A percentile compares a stretch with the other conserved stretches of the same genome.
These are phyloP conservation scores for Bombycilla garrulus DNA, from an alignment of 2,113 vertebrate genomes.

Conservation along the genomic window DNA sequence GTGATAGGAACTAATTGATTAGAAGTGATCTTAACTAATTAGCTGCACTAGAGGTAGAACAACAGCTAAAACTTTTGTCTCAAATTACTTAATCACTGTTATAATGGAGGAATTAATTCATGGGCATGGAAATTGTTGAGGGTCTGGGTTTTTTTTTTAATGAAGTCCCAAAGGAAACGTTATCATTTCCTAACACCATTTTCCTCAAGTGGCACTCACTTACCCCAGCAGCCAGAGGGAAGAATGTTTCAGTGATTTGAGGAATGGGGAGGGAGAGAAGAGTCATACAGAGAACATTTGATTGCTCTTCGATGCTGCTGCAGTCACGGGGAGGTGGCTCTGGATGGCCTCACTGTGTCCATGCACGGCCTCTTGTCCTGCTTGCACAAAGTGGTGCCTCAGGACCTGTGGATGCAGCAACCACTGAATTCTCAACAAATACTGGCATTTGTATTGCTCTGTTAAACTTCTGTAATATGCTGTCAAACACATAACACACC, in stretches of 20 bases:
- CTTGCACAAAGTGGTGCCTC: not conserved
- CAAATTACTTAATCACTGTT: not conserved
- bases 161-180: not conserved
- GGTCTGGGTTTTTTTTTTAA: not conserved
- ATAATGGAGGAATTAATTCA: not conserved
- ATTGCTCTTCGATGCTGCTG: fast-evolving
- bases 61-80: not conserved
- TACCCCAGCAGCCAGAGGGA: not conserved
- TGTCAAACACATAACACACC: not conserved
- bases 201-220: not conserved
- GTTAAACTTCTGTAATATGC: not conserved
- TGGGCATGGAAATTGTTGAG: not conserved
- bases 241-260: not conserved
- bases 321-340: not conserved
- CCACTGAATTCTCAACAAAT: not conserved
- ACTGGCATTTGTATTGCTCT: not conserved
- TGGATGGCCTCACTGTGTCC: not conserved
- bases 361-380: not conserved
- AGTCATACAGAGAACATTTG: not conserved
- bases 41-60: not conserved
- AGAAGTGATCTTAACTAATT: not conserved
- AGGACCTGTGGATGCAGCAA: not conserved
- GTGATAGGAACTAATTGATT: not conserved
- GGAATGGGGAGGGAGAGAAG: not conserved
- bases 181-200: not conserved